phyloP scores from a whole-genome alignment of 2,113 vertebrate species.

The Lampris megalopsis region DNA sequence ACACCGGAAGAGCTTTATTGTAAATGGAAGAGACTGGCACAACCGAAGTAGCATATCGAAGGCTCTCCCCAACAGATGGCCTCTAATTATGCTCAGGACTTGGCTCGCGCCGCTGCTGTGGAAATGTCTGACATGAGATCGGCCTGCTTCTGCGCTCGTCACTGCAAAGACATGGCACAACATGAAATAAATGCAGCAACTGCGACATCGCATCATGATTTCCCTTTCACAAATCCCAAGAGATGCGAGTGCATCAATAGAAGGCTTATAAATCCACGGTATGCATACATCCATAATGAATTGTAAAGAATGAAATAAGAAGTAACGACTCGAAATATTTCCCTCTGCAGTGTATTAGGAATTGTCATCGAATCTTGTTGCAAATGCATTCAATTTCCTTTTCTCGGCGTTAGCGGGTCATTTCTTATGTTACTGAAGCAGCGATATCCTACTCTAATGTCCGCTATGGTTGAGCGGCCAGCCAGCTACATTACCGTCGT shows the following conservation, averaged over 20 bases:
- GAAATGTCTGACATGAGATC: slow-evolving; percentile 67
- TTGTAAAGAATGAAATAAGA: background rate
- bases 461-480: slow-evolving; percentile 46
- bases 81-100: slow-evolving; percentile 67
- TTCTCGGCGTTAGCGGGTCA: slow-evolving; percentile 5
- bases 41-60: slow-evolving; percentile 63
- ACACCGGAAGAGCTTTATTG: slow-evolving; percentile 26
- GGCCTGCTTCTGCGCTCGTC: slow-evolving; percentile 39
- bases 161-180: slow-evolving; percentile 45
- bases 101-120: slow-evolving; percentile 61
- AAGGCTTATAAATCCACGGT: background rate
- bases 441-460: slow-evolving; percentile 46
- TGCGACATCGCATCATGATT: no score
- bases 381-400: background rate
- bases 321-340: background rate
- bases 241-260: no score
- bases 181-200: slow-evolving; percentile 22
- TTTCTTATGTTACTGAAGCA: slow-evolving; percentile 53
- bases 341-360: background rate
- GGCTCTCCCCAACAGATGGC: slow-evolving; percentile 71
- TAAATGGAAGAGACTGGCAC: slow-evolving; percentile 52
- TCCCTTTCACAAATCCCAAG: no score
- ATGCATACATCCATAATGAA: background rate
- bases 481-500: slow-evolving; percentile 57
- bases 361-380: background rate